Conservation (phyloP, 2,888 invertebrate genomes). For the Dysmachus trigonus region DNA sequence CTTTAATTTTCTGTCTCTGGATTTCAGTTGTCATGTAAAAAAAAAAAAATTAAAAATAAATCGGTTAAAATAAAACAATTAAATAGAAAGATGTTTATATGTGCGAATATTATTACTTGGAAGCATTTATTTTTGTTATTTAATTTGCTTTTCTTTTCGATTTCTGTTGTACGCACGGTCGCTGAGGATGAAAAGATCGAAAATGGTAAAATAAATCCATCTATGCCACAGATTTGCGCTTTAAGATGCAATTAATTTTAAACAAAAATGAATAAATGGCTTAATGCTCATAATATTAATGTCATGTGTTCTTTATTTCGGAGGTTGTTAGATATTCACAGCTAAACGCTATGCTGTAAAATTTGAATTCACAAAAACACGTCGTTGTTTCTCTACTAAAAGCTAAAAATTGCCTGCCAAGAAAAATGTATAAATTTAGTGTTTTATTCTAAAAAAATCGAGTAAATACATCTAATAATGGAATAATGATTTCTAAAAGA, state of each 20-base stretch:
- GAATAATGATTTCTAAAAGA: not conserved
- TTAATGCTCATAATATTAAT: not conserved
- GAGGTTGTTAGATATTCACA: not conserved
- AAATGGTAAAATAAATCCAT: not conserved
- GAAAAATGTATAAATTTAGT: not conserved
- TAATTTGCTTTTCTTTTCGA: not conserved
- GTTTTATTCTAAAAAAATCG: not conserved
- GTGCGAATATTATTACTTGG: not conserved
- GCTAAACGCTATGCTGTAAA: not conserved
- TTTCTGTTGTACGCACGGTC: not conserved
- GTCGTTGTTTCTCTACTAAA: not conserved
- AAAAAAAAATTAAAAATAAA: conserved; percentile 10
- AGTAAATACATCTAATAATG: too few relatives aligned
- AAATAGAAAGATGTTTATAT: conserved; percentile 34
- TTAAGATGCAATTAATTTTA: not conserved
- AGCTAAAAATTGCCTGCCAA: not conserved
- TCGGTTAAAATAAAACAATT: conserved; percentile 37
- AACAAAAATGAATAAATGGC: not conserved
- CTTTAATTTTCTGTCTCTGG: conserved; percentile 11
- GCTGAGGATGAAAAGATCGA: not conserved
- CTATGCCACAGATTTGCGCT: not conserved
- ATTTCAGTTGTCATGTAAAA: conserved; percentile 32
- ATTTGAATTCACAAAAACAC: not conserved
- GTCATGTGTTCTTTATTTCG: not conserved
- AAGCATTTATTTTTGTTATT: not conserved